Evolutionary conservation across 1,140 invertebrate genomes (phyloP).

Genomic region (Belonocnema kinseyi): DNA sequence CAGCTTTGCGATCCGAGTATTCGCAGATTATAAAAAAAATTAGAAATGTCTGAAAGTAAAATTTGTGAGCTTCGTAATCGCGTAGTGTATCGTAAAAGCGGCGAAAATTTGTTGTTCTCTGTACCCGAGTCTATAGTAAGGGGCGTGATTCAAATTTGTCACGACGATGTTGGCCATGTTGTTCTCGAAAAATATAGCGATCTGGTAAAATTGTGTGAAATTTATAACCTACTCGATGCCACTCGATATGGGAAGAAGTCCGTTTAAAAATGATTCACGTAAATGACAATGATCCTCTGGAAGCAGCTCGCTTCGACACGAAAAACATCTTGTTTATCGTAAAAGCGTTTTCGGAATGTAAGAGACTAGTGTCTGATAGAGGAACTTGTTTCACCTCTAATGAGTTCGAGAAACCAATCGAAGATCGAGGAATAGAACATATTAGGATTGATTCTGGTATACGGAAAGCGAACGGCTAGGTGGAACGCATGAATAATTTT

Average conservation of each 20-base stretch:
- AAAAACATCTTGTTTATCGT: slow-evolving; percentile 31
- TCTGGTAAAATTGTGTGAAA: too few species aligned
- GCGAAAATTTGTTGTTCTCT: slow-evolving; percentile 18
- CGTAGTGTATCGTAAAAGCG: slow-evolving; percentile 37
- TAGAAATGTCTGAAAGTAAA: slow-evolving; percentile 35
- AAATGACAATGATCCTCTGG: slow-evolving; percentile 29
- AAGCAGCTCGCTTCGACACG: neutral
- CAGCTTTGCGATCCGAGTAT: neutral
- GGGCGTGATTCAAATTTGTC: slow-evolving; percentile 40
- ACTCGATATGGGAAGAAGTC: neutral
- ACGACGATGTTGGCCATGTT: slow-evolving; percentile 35
- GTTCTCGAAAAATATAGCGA: too few species aligned
- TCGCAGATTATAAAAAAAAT: neutral
- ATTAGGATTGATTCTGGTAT: slow-evolving; percentile 37
- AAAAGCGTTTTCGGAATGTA: slow-evolving; percentile 35
- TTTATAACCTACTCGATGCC: slow-evolving; percentile 30
- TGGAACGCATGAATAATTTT: slow-evolving; percentile 53
- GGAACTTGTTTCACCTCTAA: neutral
- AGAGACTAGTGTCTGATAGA: neutral
- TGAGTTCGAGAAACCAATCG: neutral
- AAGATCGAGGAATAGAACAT: slow-evolving; percentile 3
- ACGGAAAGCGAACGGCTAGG: slow-evolving; percentile 55
- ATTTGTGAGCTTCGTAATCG: slow-evolving; percentile 40
- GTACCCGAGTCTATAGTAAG: slow-evolving; percentile 34
- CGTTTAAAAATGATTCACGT: neutral